Evolutionary conservation across 2,888 invertebrate species (phyloP).

Genomic region (Bibio marci): DNA sequence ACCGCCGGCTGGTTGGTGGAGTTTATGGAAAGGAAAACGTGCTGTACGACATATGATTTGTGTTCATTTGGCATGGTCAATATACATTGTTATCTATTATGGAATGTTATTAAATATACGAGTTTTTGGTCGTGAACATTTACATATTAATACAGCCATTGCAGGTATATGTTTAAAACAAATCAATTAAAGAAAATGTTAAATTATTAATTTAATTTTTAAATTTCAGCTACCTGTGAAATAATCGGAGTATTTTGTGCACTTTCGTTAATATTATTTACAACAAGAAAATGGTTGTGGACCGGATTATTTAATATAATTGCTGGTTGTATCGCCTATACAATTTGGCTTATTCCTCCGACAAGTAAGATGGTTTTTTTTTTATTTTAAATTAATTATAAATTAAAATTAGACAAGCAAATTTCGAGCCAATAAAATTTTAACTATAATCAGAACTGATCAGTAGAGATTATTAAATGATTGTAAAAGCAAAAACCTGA

Average conservation of each 20-base stretch:
- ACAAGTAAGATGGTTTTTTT: conserved; percentile 16
- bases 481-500: no score
- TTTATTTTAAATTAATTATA: no score
- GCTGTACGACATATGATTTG: conserved; percentile 24
- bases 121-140: conserved; percentile 28
- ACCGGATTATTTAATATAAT: conserved; percentile 26
- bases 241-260: conserved; percentile 27
- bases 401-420: no score
- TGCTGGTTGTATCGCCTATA: conserved; percentile 23
- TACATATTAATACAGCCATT: conserved; percentile 28
- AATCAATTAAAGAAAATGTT: not conserved
- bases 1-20: conserved; percentile 27
- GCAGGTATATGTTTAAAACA: conserved; percentile 17
- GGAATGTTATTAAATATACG: conserved; percentile 32
- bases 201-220: no score
- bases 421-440: no score
- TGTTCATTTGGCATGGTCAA: conserved; percentile 27
- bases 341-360: conserved; percentile 26
- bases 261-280: conserved; percentile 24
- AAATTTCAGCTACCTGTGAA: conserved; percentile 17
- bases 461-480: no score
- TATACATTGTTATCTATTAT: conserved; percentile 30
- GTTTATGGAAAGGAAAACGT: conserved; percentile 26
- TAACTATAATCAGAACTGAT: no score
- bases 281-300: conserved; percentile 26